Evolutionary conservation across 2,888 invertebrate genomes (phyloP).

Genomic region (Heliconius aoede): DNA sequence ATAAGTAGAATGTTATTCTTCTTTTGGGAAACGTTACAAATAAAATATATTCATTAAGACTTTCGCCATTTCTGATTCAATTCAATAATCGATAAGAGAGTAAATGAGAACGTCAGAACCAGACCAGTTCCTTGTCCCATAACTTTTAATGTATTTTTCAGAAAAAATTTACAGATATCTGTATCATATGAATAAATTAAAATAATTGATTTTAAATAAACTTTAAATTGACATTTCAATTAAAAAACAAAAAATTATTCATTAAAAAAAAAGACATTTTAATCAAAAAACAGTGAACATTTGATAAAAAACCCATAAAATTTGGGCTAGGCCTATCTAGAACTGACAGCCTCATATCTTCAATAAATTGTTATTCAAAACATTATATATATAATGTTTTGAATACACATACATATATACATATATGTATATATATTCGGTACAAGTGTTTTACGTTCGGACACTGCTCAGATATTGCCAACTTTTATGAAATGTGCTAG

Average conservation of each 20-base stretch:
- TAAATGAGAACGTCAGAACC: conserved; percentile 2
- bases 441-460: not conserved
- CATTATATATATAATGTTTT: too few species aligned
- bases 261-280: too few species aligned
- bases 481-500: conserved; percentile 42
- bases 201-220: not conserved
- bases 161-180: not conserved
- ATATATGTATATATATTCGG: too few species aligned
- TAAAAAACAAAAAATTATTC: too few species aligned
- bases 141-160: not conserved
- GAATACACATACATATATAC: too few species aligned
- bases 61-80: conserved; percentile 19
- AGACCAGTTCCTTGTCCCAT: not conserved
- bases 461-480: conserved; percentile 33
- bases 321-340: not conserved
- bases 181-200: not conserved
- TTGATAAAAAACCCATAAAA: not conserved
- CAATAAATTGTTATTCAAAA: conserved; percentile 4
- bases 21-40: conserved; percentile 25
- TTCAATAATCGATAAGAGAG: conserved; percentile 16
- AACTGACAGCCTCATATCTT: not conserved
- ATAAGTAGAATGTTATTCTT: conserved; percentile 34
- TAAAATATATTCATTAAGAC: conserved; percentile 14
- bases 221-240: too few species aligned
- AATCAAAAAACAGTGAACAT: not conserved